A percentile compares a stretch with the other conserved stretches of the same genome.
Evolutionary conservation across 2,797 vertebrate genomes (phyloP).

Genomic region (Propithecus perrieri): DNA sequence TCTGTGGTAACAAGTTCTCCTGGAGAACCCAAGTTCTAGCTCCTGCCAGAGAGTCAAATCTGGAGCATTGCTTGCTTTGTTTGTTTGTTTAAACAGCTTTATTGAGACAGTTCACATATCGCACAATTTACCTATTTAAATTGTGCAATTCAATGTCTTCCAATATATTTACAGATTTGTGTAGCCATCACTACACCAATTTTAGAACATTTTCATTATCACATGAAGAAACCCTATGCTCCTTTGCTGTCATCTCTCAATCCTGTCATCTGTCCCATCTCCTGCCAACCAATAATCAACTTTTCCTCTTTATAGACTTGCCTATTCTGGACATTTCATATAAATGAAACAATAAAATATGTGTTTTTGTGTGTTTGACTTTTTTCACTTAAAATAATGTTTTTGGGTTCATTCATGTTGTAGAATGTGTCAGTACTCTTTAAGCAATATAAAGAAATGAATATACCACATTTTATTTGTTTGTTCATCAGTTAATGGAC

Average conservation of each 20-base stretch:
- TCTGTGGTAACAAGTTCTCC: not conserved
- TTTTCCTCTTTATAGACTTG: not conserved
- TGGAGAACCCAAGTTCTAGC: not conserved
- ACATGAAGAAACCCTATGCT: no score
- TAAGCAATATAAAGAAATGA: not conserved
- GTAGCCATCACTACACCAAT: not conserved
- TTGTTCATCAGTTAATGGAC: not conserved
- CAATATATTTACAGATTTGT: not conserved
- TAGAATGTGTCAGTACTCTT: not conserved
- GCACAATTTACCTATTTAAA: not conserved
- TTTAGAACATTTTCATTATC: not conserved
- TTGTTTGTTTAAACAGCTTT: not conserved
- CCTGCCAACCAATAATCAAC: not conserved
- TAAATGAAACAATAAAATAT: not conserved
- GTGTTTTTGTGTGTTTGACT: not conserved
- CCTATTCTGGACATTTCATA: not conserved
- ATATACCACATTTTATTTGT: not conserved
- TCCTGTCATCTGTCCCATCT: not conserved
- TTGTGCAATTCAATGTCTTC: not conserved
- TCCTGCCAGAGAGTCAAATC: not conserved
- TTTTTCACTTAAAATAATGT: not conserved
- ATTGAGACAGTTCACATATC: not conserved
- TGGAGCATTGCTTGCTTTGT: not conserved
- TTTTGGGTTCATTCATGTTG: not conserved
- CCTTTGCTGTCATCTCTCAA: not conserved